Evolutionary conservation across 2,888 invertebrate species (phyloP).

Genomic region (Barypeithes pellucidus): DNA sequence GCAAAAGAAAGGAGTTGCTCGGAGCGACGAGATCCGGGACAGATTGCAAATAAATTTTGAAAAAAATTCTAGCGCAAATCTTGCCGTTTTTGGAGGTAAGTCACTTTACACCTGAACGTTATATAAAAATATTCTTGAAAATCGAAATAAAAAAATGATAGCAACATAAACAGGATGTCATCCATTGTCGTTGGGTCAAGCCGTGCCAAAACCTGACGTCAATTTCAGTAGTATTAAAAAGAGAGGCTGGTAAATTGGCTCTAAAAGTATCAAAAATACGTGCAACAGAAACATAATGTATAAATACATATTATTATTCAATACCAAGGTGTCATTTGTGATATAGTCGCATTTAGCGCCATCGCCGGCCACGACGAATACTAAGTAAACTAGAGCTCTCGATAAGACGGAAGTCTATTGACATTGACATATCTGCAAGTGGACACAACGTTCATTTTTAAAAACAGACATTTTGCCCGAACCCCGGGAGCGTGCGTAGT

Average conservation of each 20-base stretch:
- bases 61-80: too few relatives aligned
- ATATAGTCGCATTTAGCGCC: too few relatives aligned
- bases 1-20: too few relatives aligned
- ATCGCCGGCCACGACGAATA: too few relatives aligned
- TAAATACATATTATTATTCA: slow-evolving; percentile 1
- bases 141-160: slow-evolving; percentile 6
- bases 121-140: slow-evolving; percentile 31
- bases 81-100: slow-evolving; percentile 20
- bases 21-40: too few relatives aligned
- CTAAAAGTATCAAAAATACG: slow-evolving; percentile 1
- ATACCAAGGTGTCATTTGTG: not conserved
- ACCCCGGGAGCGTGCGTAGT: too few relatives aligned
- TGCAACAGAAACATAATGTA: not conserved
- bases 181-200: not conserved
- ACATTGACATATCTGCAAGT: too few relatives aligned
- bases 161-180: slow-evolving; percentile 27
- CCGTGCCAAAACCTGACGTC: slow-evolving; percentile 33
- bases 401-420: too few relatives aligned
- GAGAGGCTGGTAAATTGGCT: slow-evolving; percentile 2
- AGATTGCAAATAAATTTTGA: too few relatives aligned
- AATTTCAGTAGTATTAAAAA: slow-evolving; percentile 2
- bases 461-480: too few relatives aligned
- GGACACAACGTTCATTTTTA: too few relatives aligned
- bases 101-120: slow-evolving; percentile 28
- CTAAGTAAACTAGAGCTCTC: too few relatives aligned